Evolutionary conservation across 2,888 invertebrate species (phyloP).

Genomic region (Mythimna albipuncta): DNA sequence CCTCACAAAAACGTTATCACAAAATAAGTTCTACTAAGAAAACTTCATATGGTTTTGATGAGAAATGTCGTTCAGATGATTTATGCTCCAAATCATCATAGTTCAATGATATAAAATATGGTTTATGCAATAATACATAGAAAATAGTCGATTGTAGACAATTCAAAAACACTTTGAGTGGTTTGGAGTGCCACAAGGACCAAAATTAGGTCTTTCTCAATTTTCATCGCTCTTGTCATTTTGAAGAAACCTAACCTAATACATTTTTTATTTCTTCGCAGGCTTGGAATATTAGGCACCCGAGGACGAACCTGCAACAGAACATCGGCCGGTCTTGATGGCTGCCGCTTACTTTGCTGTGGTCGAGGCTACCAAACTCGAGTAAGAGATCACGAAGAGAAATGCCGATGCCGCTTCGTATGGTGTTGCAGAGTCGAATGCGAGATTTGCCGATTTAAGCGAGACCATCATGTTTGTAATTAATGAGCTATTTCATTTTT

Average conservation of each 20-base stretch:
- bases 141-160: no score
- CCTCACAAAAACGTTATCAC: neutral
- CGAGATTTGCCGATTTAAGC: slow-evolving; percentile 94
- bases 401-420: slow-evolving; percentile 97
- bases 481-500: slow-evolving; percentile 78
- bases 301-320: slow-evolving; percentile 95
- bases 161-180: no score
- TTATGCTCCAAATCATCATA: no score
- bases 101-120: no score
- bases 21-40: neutral
- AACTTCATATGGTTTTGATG: no score
- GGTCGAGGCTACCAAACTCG: slow-evolving; percentile 97
- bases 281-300: slow-evolving; percentile 95
- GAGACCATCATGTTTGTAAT: slow-evolving; percentile 97
- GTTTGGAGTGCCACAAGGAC: neutral
- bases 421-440: slow-evolving; percentile 98
- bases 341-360: slow-evolving; percentile 96
- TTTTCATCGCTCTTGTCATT: no score
- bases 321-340: slow-evolving; percentile 96
- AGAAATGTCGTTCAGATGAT: no score
- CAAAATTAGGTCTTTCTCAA: neutral
- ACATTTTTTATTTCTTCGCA: slow-evolving; percentile 72
- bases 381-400: slow-evolving; percentile 95
- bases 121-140: no score
- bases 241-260: neutral